phyloP scores from a whole-genome alignment of 2,113 vertebrate species.

The Larimichthys polyactis region DNA sequence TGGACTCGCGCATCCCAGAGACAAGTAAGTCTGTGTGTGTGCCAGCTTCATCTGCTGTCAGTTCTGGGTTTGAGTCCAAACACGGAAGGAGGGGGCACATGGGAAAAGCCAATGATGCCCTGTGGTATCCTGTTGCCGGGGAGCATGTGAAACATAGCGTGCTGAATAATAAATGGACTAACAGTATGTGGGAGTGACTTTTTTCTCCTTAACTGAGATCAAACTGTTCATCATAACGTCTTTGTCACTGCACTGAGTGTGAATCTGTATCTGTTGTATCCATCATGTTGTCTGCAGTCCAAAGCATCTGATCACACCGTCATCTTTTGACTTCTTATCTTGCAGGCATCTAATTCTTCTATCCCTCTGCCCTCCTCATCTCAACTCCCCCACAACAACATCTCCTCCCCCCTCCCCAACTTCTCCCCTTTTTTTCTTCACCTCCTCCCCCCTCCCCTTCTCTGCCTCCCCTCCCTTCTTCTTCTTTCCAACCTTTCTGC shows the following conservation, averaged over 20 bases:
- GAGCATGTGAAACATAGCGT: not conserved
- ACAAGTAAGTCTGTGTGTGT: conserved; percentile 90
- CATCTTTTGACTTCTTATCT: conserved; percentile 93
- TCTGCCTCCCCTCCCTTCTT: not conserved
- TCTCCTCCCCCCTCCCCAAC: conserved; percentile 32
- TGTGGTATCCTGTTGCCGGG: not conserved
- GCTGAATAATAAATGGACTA: not conserved
- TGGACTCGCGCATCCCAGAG: conserved; percentile 94
- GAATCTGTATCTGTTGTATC: conserved; percentile 1
- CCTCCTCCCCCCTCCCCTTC: conserved; percentile 15
- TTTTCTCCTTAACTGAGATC: not conserved
- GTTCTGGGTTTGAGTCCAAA: not conserved
- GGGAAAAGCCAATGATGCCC: not conserved
- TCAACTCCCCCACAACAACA: conserved; percentile 65
- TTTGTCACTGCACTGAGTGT: conserved; percentile 13
- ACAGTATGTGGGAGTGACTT: not conserved
- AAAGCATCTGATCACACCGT: conserved; percentile 70
- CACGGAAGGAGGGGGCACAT: not conserved
- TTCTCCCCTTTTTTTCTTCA: conserved; percentile 53
- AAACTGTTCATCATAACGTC: not conserved
- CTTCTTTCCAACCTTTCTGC: conserved; percentile 82
- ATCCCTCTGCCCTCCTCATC: conserved; percentile 86
- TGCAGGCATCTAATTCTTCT: conserved; percentile 99
- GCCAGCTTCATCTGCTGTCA: not conserved
- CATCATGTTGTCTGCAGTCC: conserved; percentile 39